Base-by-base conservation (phyloP, 1,140 invertebrate species). In the Drosophila tristis region DNA sequence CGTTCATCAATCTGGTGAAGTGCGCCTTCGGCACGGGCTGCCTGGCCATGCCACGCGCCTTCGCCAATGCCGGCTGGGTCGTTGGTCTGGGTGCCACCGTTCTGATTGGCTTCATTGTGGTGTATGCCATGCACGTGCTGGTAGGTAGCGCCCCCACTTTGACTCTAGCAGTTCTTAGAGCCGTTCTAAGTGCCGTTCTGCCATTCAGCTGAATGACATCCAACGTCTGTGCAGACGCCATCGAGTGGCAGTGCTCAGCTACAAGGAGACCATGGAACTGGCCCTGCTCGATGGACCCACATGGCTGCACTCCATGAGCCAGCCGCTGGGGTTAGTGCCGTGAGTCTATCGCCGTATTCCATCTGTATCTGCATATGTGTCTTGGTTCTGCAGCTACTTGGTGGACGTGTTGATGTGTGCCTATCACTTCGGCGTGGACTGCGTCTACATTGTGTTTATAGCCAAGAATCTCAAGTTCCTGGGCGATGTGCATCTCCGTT, bases 391-490 rank as follows among this genome's bases (percentile, higher is more conserved):
- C 13, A 86, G 81, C 2, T 63, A 48, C 3, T 15, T 71, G 0
- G 82, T 81, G 60, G 74, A 86, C 50, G 6, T 80, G 0, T 51
- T 87, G 25, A 45, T 86, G 1, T 57, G 68, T 8, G 4, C 44
- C 1, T 81, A 80, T 48, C 63, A 86, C 6, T 86, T 86, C 29
- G 82, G 82, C 0, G 78, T 86, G 39, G 63, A 62, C 16, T 75
- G 74, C 5, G 78, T 86, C 3, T 86, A 86, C 51, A 63, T 86
- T 3, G 63, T 78, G 13, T 86, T 86, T 9, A 58, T 86, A n/a
- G 74, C 56, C 15, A 86, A 78, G 9, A 68, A 54, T 11, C 3
- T 86, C 0, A 86, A 87, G 44, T 9, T 23, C 39, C 9, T 86
- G 49, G 61, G 65, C 0, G 82, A 87, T n/a, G 25, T 81, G 0